Base-by-base conservation (phyloP, 2,888 invertebrate species). In the Piscicola geometra region DNA sequence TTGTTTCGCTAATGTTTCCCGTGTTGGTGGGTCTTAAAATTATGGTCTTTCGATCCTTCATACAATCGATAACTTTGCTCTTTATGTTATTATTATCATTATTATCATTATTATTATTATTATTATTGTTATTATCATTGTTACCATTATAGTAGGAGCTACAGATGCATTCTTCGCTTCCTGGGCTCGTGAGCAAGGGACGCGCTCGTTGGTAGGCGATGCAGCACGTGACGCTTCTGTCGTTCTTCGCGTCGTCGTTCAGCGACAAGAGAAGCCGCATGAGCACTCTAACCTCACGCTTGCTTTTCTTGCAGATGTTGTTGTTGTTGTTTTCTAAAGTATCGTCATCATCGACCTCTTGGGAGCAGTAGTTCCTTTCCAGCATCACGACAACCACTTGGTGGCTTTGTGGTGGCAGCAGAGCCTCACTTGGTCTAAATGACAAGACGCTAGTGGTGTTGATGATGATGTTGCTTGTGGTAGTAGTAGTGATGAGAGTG, bases 401-500 rank as follows among this genome's bases (percentile, higher is more conserved):
- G 12, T 15, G 12, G n/a, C 60, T 25, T n/a, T 15, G 60, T 18
- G 60, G 60, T 9, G 5, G 60, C 3, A 56, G 9, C 15, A 56
- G 60, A n/a, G 15, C 60, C n/a, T 56, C n/a, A 5, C 15, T 21
- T 25, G 60, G 60, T n/a, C n/a, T 56, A n/a, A 56, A 56, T 5
- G 60, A 56, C 60, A 56, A 56, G n/a, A 56, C 60, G 60, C 60
- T 56, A n/a, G 60, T 56, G 5, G 21, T 47, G 50, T 47, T n/a
- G n/a, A n/a, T n/a, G n/a, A n/a, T n/a, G n/a, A n/a, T n/a, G n/a
- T n/a, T n/a, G n/a, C n/a, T n/a, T n/a, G n/a, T n/a, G n/a, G n/a
- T n/a, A n/a, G n/a, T n/a, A n/a, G n/a, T n/a, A n/a, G n/a, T n/a
- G n/a, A n/a, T n/a, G n/a, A n/a, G n/a, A 41, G 41, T 41, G 41